Evolutionary conservation across 1,140 invertebrate genomes (phyloP).

Genomic region (Drosophila parabipectinata): DNA sequence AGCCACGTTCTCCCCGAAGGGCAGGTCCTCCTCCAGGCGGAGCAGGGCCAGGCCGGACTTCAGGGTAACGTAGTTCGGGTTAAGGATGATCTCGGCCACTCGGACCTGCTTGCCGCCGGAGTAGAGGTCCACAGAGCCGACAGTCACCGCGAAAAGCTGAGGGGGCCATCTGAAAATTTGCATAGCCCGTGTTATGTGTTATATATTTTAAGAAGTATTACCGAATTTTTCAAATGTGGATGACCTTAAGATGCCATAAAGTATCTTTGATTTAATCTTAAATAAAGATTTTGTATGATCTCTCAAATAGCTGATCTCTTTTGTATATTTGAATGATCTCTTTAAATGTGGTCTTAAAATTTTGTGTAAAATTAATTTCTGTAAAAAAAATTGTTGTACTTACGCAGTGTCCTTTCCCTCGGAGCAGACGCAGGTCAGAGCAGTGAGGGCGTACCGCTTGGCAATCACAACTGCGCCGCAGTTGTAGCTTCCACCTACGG

Average conservation of each 20-base stretch:
- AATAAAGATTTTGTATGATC: no score
- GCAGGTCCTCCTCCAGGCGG: slow-evolving; percentile 50
- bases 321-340: no score
- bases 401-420: slow-evolving; percentile 57
- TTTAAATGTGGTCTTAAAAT: no score
- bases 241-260: no score
- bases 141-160: slow-evolving; percentile 57
- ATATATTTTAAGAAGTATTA: neutral
- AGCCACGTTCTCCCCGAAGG: slow-evolving; percentile 45
- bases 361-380: no score
- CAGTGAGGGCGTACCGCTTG: slow-evolving; percentile 64
- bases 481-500: slow-evolving; percentile 65
- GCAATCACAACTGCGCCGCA: slow-evolving; percentile 70
- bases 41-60: slow-evolving; percentile 65
- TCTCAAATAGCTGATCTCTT: no score
- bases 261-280: no score
- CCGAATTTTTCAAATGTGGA: neutral
- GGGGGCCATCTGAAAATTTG: slow-evolving; percentile 55
- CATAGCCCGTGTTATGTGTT: neutral
- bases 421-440: slow-evolving; percentile 73
- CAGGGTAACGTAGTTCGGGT: slow-evolving; percentile 61
- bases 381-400: slow-evolving; percentile 7
- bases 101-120: slow-evolving; percentile 55
- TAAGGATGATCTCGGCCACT: slow-evolving; percentile 64
- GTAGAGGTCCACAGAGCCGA: slow-evolving; percentile 69